Evolutionary conservation across 2,113 vertebrate species (phyloP), one percentile per base, ranked within the genome.

Genomic region (Engystomops pustulosus): DNA sequence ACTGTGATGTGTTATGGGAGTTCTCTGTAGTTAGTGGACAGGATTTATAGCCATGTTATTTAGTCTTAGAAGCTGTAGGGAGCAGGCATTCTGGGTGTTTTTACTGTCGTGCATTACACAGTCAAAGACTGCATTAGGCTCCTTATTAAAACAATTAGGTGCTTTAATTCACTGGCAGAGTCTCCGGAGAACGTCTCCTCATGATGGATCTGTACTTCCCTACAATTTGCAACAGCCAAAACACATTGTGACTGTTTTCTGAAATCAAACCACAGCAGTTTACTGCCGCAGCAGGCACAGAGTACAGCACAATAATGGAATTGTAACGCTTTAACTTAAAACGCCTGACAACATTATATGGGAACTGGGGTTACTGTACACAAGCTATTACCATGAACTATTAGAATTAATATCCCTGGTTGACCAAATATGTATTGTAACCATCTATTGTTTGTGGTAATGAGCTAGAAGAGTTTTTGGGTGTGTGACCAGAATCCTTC

Each of bases 141-240:
- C 20, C 9, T 38, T n/a, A 49, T 27, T 69, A 47, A 49, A 38
- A 69, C 45, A 32, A 81, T 53, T 81, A 71, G n/a, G 12, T 71
- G 23, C 67, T 58, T 44, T 25, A 58, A 27, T 81, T 55, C 30
- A 30, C 45, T 81, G 62, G 47, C 67, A 38, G 4, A 18, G 25
- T 23, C 2, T 15, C 10, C 20, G 17, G 69, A 51, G 15, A 81
- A 81, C 34, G 34, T 53, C 15, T 20, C 17, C 6, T 25, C 34
- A 23, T 49, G 36, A 44, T 82, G 45, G n/a, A 72, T 62, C 69
- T 6, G 25, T 82, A 74, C 17, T 45, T 44, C 51, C 51, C 27
- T 47, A 55, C 62, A 36, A 62, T 62, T 15, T 75, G 69, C 23
- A 74, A 47, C 49, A 62, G 36, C 30, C 58, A 68, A 47, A 83